These are phyloP conservation scores for Anthopleura xanthogrammica DNA, from an alignment of 92 coral and sea anemone genomes.

Conservation along the genomic window DNA sequence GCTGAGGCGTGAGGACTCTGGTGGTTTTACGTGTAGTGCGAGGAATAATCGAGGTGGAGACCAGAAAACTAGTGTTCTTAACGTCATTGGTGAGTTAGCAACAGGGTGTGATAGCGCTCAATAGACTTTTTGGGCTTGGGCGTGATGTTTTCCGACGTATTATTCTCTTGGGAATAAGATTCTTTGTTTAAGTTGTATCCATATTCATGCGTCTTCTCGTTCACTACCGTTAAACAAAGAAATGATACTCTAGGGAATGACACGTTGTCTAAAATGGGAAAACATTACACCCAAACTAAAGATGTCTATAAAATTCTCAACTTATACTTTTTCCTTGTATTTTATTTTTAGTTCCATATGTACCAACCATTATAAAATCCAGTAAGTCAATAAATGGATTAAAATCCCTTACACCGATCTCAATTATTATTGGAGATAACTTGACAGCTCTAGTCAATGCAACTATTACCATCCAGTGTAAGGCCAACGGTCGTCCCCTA, in stretches of 20 bases:
- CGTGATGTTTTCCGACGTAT: too few species aligned
- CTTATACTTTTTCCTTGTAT: background rate
- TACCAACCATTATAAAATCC: conserved; percentile 31
- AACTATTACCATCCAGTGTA: conserved; percentile 44
- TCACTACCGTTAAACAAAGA: too few species aligned
- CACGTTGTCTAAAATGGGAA: too few species aligned
- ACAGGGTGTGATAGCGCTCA: too few species aligned
- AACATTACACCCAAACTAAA: too few species aligned
- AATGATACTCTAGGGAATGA: too few species aligned
- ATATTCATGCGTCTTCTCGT: too few species aligned
- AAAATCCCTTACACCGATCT: conserved; percentile 34
- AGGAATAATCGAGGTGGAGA: conserved; percentile 61
- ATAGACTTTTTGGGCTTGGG: too few species aligned
- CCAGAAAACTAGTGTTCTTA: conserved; percentile 31
- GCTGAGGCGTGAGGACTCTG: conserved; percentile 46
- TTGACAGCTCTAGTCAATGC: conserved; percentile 47
- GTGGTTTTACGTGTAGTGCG: conserved; percentile 65
- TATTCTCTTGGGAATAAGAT: too few species aligned
- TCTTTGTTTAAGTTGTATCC: too few species aligned
- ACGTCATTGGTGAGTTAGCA: conserved; percentile 21
- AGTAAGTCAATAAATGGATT: conserved; percentile 27
- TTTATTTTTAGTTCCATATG: conserved; percentile 26
- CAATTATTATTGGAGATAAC: conserved; percentile 52
- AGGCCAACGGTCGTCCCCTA: conserved; percentile 57
- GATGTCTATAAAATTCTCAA: too few species aligned